Evolutionary conservation across 2,113 vertebrate species (phyloP).

Genomic region (Corynorhinus townsendii): DNA sequence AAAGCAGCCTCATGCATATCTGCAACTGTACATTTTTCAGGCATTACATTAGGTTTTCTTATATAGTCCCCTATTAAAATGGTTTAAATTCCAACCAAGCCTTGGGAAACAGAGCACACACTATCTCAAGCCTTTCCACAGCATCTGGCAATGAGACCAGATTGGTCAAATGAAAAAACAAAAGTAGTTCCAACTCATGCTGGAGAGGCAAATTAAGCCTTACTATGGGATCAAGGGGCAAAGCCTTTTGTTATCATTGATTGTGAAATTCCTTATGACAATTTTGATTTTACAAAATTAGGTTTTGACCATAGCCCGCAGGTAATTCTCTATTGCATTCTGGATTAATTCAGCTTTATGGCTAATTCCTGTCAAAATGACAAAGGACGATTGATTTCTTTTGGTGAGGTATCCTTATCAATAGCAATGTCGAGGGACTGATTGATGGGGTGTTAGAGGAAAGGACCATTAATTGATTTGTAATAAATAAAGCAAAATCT

Average conservation of each 20-base stretch:
- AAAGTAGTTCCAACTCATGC: slow-evolving; percentile 22
- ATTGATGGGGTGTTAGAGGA: slow-evolving; percentile 74
- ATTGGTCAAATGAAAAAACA: background rate
- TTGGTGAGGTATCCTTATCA: slow-evolving; percentile 73
- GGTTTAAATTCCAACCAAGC: slow-evolving; percentile 47
- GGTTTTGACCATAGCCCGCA: slow-evolving; percentile 67
- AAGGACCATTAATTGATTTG: slow-evolving; percentile 79
- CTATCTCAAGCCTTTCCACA: slow-evolving; percentile 33
- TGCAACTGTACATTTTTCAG: slow-evolving; percentile 28
- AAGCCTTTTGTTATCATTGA: slow-evolving; percentile 51
- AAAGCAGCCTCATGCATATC: background rate
- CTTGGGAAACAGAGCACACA: slow-evolving; percentile 42
- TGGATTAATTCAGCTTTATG: slow-evolving; percentile 68
- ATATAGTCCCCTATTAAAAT: slow-evolving; percentile 38
- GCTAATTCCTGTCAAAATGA: slow-evolving; percentile 79
- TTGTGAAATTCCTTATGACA: slow-evolving; percentile 58
- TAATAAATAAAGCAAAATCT: slow-evolving; percentile 80
- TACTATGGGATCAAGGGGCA: background rate
- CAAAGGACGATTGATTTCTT: slow-evolving; percentile 77
- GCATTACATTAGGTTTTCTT: slow-evolving; percentile 9
- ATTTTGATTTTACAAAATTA: slow-evolving; percentile 74
- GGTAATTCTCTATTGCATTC: slow-evolving; percentile 69
- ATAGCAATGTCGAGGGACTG: slow-evolving; percentile 60
- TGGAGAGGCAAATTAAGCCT: slow-evolving; percentile 48
- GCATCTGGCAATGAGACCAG: slow-evolving; percentile 26